phyloP scores from a whole-genome alignment of 2,113 vertebrate genomes.

The Melanerpes formicivorus region DNA sequence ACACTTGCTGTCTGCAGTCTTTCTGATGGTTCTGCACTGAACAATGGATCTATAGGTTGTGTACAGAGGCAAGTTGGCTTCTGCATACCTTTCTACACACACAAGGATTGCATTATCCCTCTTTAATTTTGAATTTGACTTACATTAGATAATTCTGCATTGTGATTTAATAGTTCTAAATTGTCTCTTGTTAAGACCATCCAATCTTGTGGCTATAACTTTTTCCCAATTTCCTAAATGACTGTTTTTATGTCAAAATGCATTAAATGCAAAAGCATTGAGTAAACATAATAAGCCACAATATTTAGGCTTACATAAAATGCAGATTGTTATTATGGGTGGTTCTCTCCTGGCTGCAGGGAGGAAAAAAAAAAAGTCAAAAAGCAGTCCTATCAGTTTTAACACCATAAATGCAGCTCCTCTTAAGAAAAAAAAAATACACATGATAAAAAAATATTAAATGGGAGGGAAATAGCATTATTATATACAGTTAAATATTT shows the following conservation, averaged over 20 bases:
- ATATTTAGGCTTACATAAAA: neutral
- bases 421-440: neutral
- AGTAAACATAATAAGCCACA: neutral
- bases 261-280: neutral
- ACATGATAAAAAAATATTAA: neutral
- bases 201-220: neutral
- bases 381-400: neutral
- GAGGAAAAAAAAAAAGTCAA: neutral
- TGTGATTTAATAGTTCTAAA: neutral
- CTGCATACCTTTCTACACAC: neutral
- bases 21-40: neutral
- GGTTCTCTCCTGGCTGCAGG: neutral
- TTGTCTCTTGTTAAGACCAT: neutral
- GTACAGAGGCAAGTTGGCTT: constrained; percentile 14
- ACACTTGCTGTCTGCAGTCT: neutral
- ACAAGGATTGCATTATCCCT: neutral
- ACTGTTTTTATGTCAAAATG: neutral
- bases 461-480: neutral
- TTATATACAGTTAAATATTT: neutral
- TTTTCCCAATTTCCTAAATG: neutral
- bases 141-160: neutral
- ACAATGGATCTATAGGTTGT: neutral
- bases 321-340: neutral
- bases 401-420: neutral
- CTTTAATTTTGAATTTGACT: neutral